Conservation (phyloP, 2,113 vertebrate species). For the Origma solitaria region DNA sequence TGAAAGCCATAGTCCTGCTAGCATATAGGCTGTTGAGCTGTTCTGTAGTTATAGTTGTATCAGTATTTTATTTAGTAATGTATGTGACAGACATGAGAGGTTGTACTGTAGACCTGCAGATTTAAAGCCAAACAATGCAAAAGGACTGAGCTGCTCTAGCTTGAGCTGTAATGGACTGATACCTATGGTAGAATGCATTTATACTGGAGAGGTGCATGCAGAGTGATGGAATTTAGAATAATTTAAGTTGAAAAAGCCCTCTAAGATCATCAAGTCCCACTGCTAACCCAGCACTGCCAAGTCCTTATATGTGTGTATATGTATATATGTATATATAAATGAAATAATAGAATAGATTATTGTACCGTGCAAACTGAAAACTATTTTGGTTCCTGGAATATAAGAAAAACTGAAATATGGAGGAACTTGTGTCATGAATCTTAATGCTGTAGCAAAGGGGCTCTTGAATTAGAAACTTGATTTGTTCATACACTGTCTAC, state of each 20-base stretch:
- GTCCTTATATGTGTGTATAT: background rate
- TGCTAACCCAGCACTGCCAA: background rate
- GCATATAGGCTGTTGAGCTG: background rate
- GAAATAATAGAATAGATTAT: background rate
- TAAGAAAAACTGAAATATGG: background rate
- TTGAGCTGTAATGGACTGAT: background rate
- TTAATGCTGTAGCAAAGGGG: background rate
- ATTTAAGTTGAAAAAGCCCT: background rate
- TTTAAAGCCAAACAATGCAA: background rate
- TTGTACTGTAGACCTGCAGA: background rate
- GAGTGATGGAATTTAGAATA: background rate
- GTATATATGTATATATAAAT: rapidly evolving
- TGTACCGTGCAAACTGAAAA: background rate
- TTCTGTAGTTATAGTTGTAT: background rate
- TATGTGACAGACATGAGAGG: background rate
- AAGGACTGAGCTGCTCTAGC: background rate
- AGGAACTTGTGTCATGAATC: background rate
- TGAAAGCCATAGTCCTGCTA: background rate
- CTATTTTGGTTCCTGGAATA: background rate
- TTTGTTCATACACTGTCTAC: background rate
- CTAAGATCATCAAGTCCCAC: background rate
- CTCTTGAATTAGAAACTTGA: background rate
- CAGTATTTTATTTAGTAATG: background rate
- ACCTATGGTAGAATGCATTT: background rate
- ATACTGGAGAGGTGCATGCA: background rate